Conservation (phyloP, 53 echinoderm and acorn worm genomes). For the Hippasteria phrygiana region DNA sequence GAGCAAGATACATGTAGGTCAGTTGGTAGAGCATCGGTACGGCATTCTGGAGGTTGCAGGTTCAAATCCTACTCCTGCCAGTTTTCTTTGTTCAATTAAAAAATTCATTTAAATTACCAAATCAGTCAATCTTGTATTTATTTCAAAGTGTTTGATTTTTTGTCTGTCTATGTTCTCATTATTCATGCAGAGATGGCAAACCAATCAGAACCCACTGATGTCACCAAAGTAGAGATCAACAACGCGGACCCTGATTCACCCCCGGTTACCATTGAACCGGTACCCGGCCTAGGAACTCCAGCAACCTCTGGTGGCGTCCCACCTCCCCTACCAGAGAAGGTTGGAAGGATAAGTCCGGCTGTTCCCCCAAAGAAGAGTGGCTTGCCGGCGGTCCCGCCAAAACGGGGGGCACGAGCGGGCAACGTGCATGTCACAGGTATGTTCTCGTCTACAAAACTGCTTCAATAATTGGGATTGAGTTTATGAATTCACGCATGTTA, state of each 20-base stretch:
- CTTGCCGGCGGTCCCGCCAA: slow-evolving; percentile 64
- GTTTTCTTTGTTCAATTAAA: too few relatives aligned
- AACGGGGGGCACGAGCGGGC: slow-evolving; percentile 34
- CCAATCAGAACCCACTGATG: background rate
- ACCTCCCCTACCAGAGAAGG: slow-evolving; percentile 67
- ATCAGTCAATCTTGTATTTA: too few relatives aligned
- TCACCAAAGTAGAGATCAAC: slow-evolving; percentile 73
- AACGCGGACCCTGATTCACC: slow-evolving; percentile 22
- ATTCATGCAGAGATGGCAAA: background rate
- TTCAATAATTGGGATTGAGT: background rate
- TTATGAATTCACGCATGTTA: background rate
- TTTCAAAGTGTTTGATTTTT: background rate
- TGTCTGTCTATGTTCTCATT: background rate
- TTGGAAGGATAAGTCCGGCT: slow-evolving; percentile 48
- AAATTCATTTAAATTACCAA: too few relatives aligned
- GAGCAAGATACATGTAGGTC: too few relatives aligned
- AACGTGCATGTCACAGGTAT: slow-evolving; percentile 6
- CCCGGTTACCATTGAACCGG: slow-evolving; percentile 11
- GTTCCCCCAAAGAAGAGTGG: slow-evolving; percentile 43
- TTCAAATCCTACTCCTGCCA: too few relatives aligned
- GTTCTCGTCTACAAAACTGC: background rate
- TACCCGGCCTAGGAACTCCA: background rate
- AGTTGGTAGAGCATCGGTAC: too few relatives aligned
- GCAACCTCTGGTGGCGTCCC: background rate
- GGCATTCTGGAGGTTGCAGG: too few relatives aligned